A percentile compares a stretch with the other conserved stretches of the same genome.
Evolutionary conservation across 2,113 vertebrate species (phyloP).

Genomic region (Neoarius graeffei): DNA sequence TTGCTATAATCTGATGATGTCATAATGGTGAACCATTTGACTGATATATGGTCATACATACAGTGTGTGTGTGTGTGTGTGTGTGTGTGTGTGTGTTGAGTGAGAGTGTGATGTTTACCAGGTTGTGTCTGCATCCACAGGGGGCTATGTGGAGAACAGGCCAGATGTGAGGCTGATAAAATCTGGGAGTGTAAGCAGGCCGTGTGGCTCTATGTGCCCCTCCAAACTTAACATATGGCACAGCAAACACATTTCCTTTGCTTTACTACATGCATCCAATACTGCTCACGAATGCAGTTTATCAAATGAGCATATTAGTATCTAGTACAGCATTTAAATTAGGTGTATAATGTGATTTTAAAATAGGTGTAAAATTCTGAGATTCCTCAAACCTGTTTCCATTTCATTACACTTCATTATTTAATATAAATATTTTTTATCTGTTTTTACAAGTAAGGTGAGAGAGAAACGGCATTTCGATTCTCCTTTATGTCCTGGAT

Average conservation of each 20-base stretch:
- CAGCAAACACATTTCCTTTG: constrained; percentile 5
- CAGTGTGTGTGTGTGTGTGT: not conserved
- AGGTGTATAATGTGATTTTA: not conserved
- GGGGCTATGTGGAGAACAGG: constrained; percentile 26
- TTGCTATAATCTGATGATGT: not conserved
- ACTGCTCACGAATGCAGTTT: constrained; percentile 1
- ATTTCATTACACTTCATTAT: not conserved
- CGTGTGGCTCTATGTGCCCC: constrained; percentile 39
- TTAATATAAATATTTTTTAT: too few species aligned
- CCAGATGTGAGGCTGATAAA: constrained; percentile 45
- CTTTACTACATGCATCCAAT: constrained; percentile 1
- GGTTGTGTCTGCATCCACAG: not conserved
- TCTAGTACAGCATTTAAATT: not conserved
- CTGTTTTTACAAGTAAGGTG: too few species aligned
- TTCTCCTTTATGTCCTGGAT: too few species aligned
- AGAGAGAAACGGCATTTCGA: too few species aligned
- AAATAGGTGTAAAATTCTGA: not conserved
- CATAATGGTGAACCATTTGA: not conserved
- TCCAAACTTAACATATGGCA: constrained; percentile 40
- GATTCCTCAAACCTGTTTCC: not conserved
- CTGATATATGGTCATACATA: not conserved
- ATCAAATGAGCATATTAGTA: not conserved
- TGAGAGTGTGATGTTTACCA: constrained; percentile 7
- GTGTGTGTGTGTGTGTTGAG: not conserved
- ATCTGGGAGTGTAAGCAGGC: not conserved